phyloP scores from a whole-genome alignment of 2,113 vertebrate genomes.

The Perca flavescens region DNA sequence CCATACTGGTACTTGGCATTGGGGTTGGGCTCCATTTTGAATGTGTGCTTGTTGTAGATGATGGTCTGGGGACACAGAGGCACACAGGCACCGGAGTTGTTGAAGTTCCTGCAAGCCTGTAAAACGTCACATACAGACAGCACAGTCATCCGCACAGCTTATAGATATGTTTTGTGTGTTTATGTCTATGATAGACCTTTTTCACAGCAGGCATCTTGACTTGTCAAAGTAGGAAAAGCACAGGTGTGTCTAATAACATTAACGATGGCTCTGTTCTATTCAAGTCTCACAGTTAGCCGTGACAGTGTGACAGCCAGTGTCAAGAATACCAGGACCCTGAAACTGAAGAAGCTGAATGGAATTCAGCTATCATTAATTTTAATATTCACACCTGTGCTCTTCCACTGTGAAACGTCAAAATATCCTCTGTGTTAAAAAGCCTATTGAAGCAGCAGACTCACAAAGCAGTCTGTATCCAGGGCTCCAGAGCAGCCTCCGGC shows the following conservation, averaged over 20 bases:
- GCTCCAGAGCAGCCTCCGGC: slow-evolving; percentile 92
- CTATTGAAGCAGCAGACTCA: slow-evolving; percentile 76
- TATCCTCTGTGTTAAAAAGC: neutral
- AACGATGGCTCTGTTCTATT: neutral
- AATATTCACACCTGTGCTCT: neutral
- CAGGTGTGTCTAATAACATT: neutral
- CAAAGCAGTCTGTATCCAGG: slow-evolving; percentile 91
- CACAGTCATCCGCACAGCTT: neutral
- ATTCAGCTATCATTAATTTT: neutral
- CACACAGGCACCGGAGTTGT: slow-evolving; percentile 92
- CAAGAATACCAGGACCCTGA: too few relatives aligned
- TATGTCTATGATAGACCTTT: neutral
- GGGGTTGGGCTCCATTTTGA: slow-evolving; percentile 93
- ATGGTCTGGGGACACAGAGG: slow-evolving; percentile 90
- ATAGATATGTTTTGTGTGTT: neutral
- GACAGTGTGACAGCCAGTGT: neutral
- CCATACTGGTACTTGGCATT: slow-evolving; percentile 95
- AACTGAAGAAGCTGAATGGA: neutral
- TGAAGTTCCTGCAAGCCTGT: slow-evolving; percentile 93
- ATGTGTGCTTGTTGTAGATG: slow-evolving; percentile 93
- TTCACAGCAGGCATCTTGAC: neutral
- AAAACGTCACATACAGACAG: neutral
- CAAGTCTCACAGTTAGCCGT: neutral
- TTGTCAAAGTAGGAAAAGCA: neutral
- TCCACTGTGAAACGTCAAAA: neutral